A percentile compares a stretch with the other conserved stretches of the same genome.
phyloP scores from a whole-genome alignment of 2,113 vertebrate genomes.

The Syrrhaptes paradoxus region DNA sequence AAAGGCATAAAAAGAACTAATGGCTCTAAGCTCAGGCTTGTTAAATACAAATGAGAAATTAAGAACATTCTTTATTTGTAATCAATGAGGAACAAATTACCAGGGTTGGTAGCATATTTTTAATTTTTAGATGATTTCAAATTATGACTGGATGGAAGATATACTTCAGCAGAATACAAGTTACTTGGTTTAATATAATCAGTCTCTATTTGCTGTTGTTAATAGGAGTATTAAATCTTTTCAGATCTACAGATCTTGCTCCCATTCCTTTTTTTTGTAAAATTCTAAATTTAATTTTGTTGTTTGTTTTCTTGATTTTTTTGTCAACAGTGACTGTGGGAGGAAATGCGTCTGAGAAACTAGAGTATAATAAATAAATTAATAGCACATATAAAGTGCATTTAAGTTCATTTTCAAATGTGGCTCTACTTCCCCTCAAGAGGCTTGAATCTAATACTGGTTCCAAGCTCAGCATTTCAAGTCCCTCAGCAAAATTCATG shows the following conservation, averaged over 20 bases:
- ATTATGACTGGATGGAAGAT: constrained; percentile 10
- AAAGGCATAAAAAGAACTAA: neutral
- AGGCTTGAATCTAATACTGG: constrained; percentile 29
- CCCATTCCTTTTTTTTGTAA: neutral
- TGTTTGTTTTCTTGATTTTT: neutral
- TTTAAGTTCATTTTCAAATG: neutral
- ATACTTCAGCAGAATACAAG: neutral
- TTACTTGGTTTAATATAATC: neutral
- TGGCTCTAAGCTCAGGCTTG: neutral
- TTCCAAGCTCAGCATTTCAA: neutral
- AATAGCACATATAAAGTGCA: neutral
- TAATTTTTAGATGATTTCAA: constrained; percentile 18
- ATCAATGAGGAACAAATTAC: constrained; percentile 49
- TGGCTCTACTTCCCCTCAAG: neutral
- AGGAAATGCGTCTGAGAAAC: neutral
- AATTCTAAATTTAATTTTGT: neutral
- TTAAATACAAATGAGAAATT: constrained; percentile 32
- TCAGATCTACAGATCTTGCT: neutral
- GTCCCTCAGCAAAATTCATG: constrained; percentile 30
- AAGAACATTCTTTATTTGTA: constrained; percentile 10
- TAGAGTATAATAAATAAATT: constrained; percentile 13
- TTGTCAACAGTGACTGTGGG: neutral
- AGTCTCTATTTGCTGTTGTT: neutral
- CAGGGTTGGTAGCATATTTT: neutral
- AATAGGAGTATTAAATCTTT: constrained; percentile 34